Percentiles rank a stretch among this genome's conserved stretches.
These are phyloP conservation scores for Synchiropus splendidus DNA, from an alignment of 2,113 vertebrate genomes.

Conservation along the genomic window DNA sequence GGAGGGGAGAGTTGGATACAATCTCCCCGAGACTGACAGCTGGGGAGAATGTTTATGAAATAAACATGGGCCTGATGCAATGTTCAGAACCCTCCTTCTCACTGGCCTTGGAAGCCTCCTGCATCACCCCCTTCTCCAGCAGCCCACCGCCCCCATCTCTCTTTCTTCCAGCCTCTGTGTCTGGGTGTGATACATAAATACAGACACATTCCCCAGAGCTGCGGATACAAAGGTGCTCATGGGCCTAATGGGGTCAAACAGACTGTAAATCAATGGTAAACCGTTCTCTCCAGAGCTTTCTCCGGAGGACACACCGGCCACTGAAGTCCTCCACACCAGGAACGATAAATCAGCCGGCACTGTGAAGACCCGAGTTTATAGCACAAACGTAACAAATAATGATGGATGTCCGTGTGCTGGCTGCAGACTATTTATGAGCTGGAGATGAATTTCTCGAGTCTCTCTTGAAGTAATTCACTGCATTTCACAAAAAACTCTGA, in stretches of 20 bases:
- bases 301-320: constrained; percentile 23
- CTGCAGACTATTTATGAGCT: constrained; percentile 16
- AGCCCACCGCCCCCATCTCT: constrained; percentile 5
- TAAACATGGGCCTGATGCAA: constrained; percentile 66
- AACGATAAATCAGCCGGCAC: constrained; percentile 8
- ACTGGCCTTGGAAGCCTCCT: constrained; percentile 51
- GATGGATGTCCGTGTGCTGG: constrained; percentile 15
- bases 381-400: constrained; percentile 21
- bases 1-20: constrained; percentile 10
- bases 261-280: constrained; percentile 54
- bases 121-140: constrained; percentile 23
- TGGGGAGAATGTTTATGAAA: constrained; percentile 62
- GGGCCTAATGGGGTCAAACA: constrained; percentile 60
- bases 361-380: constrained; percentile 15
- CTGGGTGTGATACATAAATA: constrained; percentile 23
- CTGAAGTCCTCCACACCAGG: constrained; percentile 16
- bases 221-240: constrained; percentile 46
- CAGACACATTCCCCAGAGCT: constrained; percentile 31
- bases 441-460: too few relatives aligned
- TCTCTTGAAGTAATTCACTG: constrained; percentile 5
- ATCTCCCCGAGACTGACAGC: constrained; percentile 53
- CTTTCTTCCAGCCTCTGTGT: constrained; percentile 36
- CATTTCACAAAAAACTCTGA: neutral
- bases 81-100: constrained; percentile 41
- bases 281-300: constrained; percentile 24